A percentile compares a stretch with the other conserved stretches of the same genome.
Evolutionary conservation across 2,113 vertebrate species (phyloP).

Genomic region (Equus przewalskii): DNA sequence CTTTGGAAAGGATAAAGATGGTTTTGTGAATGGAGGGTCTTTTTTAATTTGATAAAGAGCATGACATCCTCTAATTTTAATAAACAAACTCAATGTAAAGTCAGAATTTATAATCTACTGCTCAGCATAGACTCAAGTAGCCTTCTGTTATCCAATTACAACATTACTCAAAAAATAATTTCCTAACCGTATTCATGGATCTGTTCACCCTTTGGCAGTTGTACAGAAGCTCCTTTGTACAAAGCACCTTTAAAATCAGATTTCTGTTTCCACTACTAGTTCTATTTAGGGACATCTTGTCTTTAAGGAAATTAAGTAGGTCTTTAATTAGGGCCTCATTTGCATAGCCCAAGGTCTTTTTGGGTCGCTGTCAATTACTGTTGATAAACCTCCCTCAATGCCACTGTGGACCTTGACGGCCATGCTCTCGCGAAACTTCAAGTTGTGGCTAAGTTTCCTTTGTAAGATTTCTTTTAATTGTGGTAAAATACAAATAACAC

Average conservation of each 20-base stretch:
- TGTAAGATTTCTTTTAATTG: not conserved
- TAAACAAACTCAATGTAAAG: not conserved
- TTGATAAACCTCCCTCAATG: not conserved
- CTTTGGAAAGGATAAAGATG: not conserved
- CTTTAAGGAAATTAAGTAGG: not conserved
- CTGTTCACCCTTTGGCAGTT: rapidly evolving
- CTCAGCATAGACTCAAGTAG: not conserved
- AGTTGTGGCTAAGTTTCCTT: not conserved
- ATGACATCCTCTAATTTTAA: not conserved
- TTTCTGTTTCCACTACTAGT: not conserved
- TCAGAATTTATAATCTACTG: not conserved
- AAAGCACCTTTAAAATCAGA: not conserved
- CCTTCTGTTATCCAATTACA: rapidly evolving
- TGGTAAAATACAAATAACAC: not conserved
- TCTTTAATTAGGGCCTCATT: not conserved
- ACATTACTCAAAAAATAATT: not conserved
- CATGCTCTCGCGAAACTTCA: not conserved
- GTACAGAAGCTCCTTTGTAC: rapidly evolving
- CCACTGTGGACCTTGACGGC: not conserved
- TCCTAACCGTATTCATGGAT: rapidly evolving
- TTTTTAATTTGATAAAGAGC: not conserved
- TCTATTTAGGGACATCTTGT: not conserved
- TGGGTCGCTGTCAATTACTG: rapidly evolving
- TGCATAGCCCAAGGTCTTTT: rapidly evolving
- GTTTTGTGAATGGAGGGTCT: not conserved